Base-by-base conservation (phyloP, 2,888 invertebrate species). In the Polymixis flavicincta region DNA sequence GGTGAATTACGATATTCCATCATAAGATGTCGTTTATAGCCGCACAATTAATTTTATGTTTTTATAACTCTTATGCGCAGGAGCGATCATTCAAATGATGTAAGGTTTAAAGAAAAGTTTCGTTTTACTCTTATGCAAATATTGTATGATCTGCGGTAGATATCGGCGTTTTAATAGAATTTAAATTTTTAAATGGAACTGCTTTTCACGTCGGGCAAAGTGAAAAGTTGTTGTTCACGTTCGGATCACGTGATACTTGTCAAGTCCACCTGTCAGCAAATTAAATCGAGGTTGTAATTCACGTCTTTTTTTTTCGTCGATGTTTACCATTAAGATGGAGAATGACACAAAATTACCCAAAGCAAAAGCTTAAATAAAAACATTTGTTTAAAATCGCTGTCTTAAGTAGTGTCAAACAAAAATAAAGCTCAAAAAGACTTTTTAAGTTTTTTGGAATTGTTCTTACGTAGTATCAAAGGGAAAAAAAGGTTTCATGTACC, bases 151-250 rank as follows among this genome's bases (percentile, higher is more conserved):
- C 14, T 37, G 37, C 25, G 64, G 60, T 60, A 78, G 59, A 50
- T 65, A 32, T 37, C 14, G 14, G 57, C n/a, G 9, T 0, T n/a
- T 25, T 45, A 32, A 52, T 45, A 52, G 37, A n/a, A 60, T 54
- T 65, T 37, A 37, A 37, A 37, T 5, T 37, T 37, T 5, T 5
- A 28, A 48, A 50, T 45, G 1, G 11, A 66, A 45, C 25, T 42
- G n/a, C 61, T n/a, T 61, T 55, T 55, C 25, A 42, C 0, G 13
- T 7, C 7, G 3, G 3, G 9, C 25, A 8, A n/a, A 37, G 19
- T 60, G 25, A 70, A 42, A 60, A 19, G 37, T 78, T 6, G 28
- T 54, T 60, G 54, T 22, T 54, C n/a, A 63, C 22, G 55, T 68
- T 22, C 22, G 32, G 1, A 13, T 22, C 28, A 50, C 25, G n/a